Evolutionary conservation across 2,888 invertebrate genomes (phyloP).

Genomic region (Synergus gifuensis): DNA sequence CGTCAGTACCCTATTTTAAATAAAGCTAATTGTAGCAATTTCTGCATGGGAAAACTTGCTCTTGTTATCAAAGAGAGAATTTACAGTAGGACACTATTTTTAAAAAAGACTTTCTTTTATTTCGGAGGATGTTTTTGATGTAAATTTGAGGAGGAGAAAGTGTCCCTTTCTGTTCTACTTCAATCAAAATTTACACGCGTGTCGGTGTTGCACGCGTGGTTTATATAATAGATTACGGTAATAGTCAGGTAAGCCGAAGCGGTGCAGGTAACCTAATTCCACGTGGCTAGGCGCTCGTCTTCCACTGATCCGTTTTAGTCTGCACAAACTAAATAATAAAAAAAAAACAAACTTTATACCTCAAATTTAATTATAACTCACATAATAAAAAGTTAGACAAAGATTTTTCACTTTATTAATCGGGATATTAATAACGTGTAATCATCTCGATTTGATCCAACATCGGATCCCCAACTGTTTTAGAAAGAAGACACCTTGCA

Average conservation of each 20-base stretch:
- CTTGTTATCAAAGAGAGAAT: too few relatives aligned
- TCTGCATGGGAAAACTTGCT: too few relatives aligned
- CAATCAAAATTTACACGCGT: conserved; percentile 47
- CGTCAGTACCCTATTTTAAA: too few relatives aligned
- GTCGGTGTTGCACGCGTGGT: conserved; percentile 44
- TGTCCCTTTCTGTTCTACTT: conserved; percentile 49
- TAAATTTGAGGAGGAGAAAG: conserved; percentile 53
- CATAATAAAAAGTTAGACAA: too few relatives aligned
- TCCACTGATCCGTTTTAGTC: neutral
- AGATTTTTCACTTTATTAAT: too few relatives aligned
- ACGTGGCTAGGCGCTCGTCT: conserved; percentile 39
- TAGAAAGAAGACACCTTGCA: conserved; percentile 56
- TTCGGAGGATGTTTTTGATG: neutral
- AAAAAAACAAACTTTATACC: too few relatives aligned
- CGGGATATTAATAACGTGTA: too few relatives aligned
- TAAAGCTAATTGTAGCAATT: too few relatives aligned
- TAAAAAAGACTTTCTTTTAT: neutral
- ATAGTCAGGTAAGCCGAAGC: conserved; percentile 39
- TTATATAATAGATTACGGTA: conserved; percentile 62
- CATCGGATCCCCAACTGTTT: conserved; percentile 7
- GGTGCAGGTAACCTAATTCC: conserved; percentile 52
- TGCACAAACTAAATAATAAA: too few relatives aligned
- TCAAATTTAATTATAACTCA: too few relatives aligned
- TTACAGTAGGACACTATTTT: too few relatives aligned
- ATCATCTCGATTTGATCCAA: too few relatives aligned